These are phyloP conservation scores for Peucedramus taeniatus DNA, from an alignment of 2,113 vertebrate species.

Conservation along the genomic window DNA sequence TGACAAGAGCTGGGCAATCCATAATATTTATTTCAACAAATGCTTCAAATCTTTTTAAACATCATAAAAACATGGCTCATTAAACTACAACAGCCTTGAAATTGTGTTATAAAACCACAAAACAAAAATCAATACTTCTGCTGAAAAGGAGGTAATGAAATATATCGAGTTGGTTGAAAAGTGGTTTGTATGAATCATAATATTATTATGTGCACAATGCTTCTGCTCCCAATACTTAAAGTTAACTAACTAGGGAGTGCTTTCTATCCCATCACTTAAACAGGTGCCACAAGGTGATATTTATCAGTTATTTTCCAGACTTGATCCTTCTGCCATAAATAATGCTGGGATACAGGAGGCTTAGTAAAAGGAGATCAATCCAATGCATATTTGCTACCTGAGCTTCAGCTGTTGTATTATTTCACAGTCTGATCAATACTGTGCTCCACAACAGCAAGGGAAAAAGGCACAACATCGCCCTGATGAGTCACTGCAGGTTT, in stretches of 20 bases:
- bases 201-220: conserved; percentile 67
- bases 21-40: conserved; percentile 80
- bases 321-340: conserved; percentile 62
- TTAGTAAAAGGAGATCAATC: conserved; percentile 80
- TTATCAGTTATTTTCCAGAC: conserved; percentile 51
- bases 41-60: conserved; percentile 79
- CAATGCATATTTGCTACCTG: conserved; percentile 82
- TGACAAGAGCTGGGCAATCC: conserved; percentile 64
- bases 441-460: conserved; percentile 55
- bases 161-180: conserved; percentile 68
- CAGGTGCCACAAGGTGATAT: conserved; percentile 33
- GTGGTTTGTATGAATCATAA: conserved; percentile 76
- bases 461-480: conserved; percentile 65
- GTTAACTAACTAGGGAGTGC: conserved; percentile 70
- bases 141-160: conserved; percentile 74
- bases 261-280: conserved; percentile 65
- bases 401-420: conserved; percentile 83
- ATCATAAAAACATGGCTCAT: conserved; percentile 81
- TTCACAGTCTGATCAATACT: conserved; percentile 84
- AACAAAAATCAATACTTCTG: conserved; percentile 81
- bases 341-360: conserved; percentile 62
- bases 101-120: conserved; percentile 82
- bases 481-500: conserved; percentile 61
- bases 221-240: conserved; percentile 73
- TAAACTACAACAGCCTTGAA: conserved; percentile 81